phyloP scores from a whole-genome alignment of 2,797 vertebrate species.

The Ispidina picta region DNA sequence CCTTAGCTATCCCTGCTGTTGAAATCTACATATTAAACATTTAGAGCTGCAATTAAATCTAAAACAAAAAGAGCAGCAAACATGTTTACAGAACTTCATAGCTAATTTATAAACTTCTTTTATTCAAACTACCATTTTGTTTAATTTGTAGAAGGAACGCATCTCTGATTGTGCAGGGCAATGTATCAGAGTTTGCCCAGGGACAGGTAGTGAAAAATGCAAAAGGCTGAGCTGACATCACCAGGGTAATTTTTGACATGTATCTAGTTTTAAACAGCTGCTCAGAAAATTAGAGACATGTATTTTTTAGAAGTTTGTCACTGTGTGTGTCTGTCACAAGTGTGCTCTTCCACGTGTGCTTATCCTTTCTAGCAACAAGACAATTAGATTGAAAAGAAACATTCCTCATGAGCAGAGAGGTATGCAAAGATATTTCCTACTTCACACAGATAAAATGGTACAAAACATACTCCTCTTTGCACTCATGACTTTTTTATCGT shows the following conservation, averaged over 20 bases:
- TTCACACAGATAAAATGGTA: not conserved
- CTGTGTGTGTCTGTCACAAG: not conserved
- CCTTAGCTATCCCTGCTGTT: not conserved
- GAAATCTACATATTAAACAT: constrained; percentile 76
- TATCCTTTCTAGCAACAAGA: not conserved
- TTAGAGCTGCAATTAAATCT: constrained; percentile 75
- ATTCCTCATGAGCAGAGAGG: not conserved
- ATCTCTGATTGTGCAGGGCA: constrained; percentile 18
- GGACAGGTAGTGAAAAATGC: constrained; percentile 70
- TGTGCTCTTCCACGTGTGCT: constrained; percentile 2
- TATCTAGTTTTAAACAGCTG: constrained; percentile 66
- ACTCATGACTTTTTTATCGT: not conserved
- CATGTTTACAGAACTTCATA: constrained; percentile 74
- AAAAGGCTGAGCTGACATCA: constrained; percentile 50
- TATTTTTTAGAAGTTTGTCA: constrained; percentile 61
- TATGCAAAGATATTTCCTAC: not conserved
- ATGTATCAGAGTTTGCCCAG: constrained; percentile 45
- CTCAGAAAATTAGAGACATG: constrained; percentile 50
- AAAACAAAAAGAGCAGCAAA: constrained; percentile 31
- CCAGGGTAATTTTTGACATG: constrained; percentile 42
- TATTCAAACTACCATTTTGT: constrained; percentile 49
- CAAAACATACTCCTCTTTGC: not conserved
- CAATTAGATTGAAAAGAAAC: not conserved
- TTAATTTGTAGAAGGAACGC: constrained; percentile 66
- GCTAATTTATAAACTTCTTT: constrained; percentile 77